Percentiles rank a stretch among this genome's conserved stretches.
Conservation (phyloP, 2,113 vertebrate genomes). For the Pionites leucogaster region DNA sequence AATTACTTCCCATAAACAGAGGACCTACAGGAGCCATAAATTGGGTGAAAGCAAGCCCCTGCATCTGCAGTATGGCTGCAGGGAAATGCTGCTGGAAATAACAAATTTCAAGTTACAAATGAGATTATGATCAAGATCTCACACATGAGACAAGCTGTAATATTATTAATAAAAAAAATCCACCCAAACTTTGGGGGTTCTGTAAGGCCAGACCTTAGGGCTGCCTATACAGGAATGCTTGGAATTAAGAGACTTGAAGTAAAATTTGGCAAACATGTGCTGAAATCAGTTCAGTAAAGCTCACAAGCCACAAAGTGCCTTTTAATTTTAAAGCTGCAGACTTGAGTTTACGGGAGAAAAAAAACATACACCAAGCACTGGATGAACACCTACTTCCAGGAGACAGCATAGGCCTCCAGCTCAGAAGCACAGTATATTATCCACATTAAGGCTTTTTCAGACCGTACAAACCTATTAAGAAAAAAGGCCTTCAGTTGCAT, state of each 20-base stretch:
- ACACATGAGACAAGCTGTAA: neutral
- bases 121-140: neutral
- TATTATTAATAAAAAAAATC: neutral
- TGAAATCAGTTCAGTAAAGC: neutral
- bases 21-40: neutral
- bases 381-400: neutral
- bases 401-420: fast-evolving
- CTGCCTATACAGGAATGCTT: neutral
- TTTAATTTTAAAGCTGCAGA: neutral
- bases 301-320: neutral
- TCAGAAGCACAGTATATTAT: neutral
- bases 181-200: neutral
- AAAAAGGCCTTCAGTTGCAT: neutral
- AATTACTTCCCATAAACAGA: neutral
- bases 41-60: neutral
- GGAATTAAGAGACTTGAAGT: neutral
- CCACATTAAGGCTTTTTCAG: neutral
- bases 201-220: neutral
- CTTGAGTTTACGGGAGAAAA: neutral
- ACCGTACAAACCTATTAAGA: neutral
- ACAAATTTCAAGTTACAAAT: neutral
- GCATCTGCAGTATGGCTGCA: neutral
- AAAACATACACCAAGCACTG: neutral
- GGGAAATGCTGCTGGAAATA: neutral
- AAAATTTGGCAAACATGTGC: neutral